Conservation (phyloP, 2,888 invertebrate genomes). For the Stictocephala bisonia region DNA sequence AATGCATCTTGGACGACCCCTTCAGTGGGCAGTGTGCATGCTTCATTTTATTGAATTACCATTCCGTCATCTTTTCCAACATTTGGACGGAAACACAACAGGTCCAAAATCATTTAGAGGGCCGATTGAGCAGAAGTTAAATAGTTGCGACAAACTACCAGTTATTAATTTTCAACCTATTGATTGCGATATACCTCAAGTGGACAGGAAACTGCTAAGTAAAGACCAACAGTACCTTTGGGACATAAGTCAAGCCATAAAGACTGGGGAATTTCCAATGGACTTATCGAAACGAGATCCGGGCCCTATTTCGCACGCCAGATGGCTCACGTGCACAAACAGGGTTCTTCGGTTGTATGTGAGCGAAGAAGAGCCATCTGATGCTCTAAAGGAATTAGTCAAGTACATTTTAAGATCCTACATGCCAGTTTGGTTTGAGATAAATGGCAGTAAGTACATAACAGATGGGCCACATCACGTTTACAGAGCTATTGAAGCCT, state of each 20-base stretch:
- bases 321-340: slow-evolving; percentile 41
- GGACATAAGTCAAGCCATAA: slow-evolving; percentile 45
- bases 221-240: slow-evolving; percentile 50
- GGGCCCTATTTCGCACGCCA: slow-evolving; percentile 26
- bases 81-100: slow-evolving; percentile 48
- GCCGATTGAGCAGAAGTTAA: slow-evolving; percentile 44
- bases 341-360: slow-evolving; percentile 28
- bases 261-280: slow-evolving; percentile 36
- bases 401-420: slow-evolving; percentile 17
- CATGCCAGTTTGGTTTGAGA: slow-evolving; percentile 39
- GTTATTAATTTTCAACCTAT: slow-evolving; percentile 44
- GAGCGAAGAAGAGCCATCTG: slow-evolving; percentile 17
- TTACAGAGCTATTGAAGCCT: slow-evolving; percentile 22
- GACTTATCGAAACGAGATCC: slow-evolving; percentile 41
- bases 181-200: slow-evolving; percentile 37
- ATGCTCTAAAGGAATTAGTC: slow-evolving; percentile 18
- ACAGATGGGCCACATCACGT: slow-evolving; percentile 30
- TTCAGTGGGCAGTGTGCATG: slow-evolving; percentile 34
- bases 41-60: slow-evolving; percentile 35
- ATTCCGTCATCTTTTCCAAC: slow-evolving; percentile 46
- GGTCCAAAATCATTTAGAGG: slow-evolving; percentile 50
- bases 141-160: slow-evolving; percentile 48
- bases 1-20: slow-evolving; percentile 22
- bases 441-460: slow-evolving; percentile 27
- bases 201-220: slow-evolving; percentile 41